Evolutionary conservation across 2,113 vertebrate species (phyloP), one percentile per base, ranked within the genome.

Genomic region (Tachycineta bicolor): DNA sequence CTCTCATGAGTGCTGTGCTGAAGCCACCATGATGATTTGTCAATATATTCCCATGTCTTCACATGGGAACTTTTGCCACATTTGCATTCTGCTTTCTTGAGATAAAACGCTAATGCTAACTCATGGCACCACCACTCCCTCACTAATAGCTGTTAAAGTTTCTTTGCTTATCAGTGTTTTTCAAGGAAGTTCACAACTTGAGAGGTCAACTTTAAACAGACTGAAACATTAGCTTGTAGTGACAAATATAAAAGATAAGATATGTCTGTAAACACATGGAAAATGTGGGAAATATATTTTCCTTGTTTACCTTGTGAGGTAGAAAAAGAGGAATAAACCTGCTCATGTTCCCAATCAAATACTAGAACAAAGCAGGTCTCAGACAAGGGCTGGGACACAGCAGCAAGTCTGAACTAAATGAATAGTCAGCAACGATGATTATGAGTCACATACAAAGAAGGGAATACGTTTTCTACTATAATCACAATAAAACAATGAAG

Each of bases 221-320:
- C 60, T 97, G 93, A 97, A 98, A 97, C 96, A 94, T 96, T 96
- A 97, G 92, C 87, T 97, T 89, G 55, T 80, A 91, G 80, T 88
- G 92, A 94, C 96, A 97, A 98, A 98, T 97, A 97, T 64, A 78
- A 95, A 95, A 98, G 97, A 98, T 98, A 98, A 97, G 95, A 94
- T 97, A 96, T 90, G 94, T 97, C 96, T 97, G 94, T 88, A 97
- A 96, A 95, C 83, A 96, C 70, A 87, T 63, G 91, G 96, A 96
- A 98, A 98, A 97, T 97, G 95, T 94, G 85, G 75, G 67, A 80
- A 96, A 82, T 93, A 87, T 97, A 95, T 97, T 90, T 95, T 73
- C 28, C 24, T 62, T 97, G 96, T 98, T 98, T 98, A 97, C 96
- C 82, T 96, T 96, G 87, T 41, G 60, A 96, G 80, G 91, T 82